Percentiles rank a stretch among this genome's conserved stretches.
Evolutionary conservation across 2,113 vertebrate genomes (phyloP).

Genomic region (Megaceryle maxima): DNA sequence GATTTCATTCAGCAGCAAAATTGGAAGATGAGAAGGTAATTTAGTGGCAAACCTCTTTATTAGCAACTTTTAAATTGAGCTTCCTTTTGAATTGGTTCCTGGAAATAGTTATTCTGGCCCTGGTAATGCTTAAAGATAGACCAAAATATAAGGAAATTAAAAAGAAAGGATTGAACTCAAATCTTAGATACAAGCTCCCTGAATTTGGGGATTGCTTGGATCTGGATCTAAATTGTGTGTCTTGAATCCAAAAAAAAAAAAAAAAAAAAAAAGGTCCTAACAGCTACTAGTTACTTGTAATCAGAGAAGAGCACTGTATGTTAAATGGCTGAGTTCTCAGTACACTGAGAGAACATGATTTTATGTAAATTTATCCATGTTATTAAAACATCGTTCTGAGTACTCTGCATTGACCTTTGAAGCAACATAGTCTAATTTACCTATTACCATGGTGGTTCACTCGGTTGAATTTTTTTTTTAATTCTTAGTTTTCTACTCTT

Average conservation of each 20-base stretch:
- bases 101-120: conserved; percentile 24
- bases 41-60: conserved; percentile 20
- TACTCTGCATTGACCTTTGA: background rate
- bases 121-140: background rate
- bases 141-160: background rate
- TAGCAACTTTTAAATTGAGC: background rate
- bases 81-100: conserved; percentile 42
- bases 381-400: background rate
- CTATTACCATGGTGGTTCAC: background rate
- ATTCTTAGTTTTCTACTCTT: background rate
- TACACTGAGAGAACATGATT: background rate
- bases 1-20: conserved; percentile 28
- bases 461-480: background rate
- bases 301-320: background rate
- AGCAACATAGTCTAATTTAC: background rate
- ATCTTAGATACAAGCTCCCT: conserved; percentile 6
- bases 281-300: background rate
- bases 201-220: background rate
- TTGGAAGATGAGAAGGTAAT: conserved; percentile 43
- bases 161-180: background rate
- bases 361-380: background rate
- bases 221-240: background rate
- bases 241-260: background rate
- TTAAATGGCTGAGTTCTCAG: background rate
- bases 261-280: background rate